phyloP scores from a whole-genome alignment of 2,888 invertebrate species.

The Machimus rusticus region DNA sequence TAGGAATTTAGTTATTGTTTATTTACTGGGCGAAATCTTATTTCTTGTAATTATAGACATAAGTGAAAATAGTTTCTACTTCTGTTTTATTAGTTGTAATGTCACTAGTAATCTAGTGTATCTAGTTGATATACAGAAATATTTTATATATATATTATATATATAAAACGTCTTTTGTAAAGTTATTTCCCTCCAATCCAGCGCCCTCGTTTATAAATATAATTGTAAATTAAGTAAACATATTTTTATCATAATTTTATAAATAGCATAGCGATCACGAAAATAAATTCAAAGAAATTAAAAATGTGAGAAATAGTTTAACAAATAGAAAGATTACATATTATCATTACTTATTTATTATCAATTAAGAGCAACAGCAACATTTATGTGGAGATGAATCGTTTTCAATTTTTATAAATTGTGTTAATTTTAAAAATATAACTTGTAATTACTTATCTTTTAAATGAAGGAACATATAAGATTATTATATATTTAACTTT shows the following conservation, averaged over 20 bases:
- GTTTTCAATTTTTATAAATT: slow-evolving; percentile 36
- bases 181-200: slow-evolving; percentile 33
- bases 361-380: slow-evolving; percentile 27
- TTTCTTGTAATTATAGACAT: slow-evolving; percentile 25
- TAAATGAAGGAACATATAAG: slow-evolving; percentile 21
- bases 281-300: slow-evolving; percentile 30
- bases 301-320: slow-evolving; percentile 27
- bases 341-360: slow-evolving; percentile 40
- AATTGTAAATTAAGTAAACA: slow-evolving; percentile 35
- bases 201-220: slow-evolving; percentile 21
- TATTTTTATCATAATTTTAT: slow-evolving; percentile 41
- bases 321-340: slow-evolving; percentile 16
- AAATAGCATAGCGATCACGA: slow-evolving; percentile 34
- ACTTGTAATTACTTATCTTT: slow-evolving; percentile 26
- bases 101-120: slow-evolving; percentile 13
- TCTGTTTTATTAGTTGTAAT: slow-evolving; percentile 33
- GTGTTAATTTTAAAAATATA: slow-evolving; percentile 18
- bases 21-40: slow-evolving; percentile 11
- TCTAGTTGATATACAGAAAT: slow-evolving; percentile 31
- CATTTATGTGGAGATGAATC: slow-evolving; percentile 16
- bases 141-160: slow-evolving; percentile 26
- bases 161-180: slow-evolving; percentile 27
- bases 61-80: slow-evolving; percentile 28
- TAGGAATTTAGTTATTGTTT: slow-evolving; percentile 26
- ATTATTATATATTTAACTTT: slow-evolving; percentile 39